Evolutionary conservation across 2,888 invertebrate species (phyloP).

Genomic region (Hymenopus coronatus): DNA sequence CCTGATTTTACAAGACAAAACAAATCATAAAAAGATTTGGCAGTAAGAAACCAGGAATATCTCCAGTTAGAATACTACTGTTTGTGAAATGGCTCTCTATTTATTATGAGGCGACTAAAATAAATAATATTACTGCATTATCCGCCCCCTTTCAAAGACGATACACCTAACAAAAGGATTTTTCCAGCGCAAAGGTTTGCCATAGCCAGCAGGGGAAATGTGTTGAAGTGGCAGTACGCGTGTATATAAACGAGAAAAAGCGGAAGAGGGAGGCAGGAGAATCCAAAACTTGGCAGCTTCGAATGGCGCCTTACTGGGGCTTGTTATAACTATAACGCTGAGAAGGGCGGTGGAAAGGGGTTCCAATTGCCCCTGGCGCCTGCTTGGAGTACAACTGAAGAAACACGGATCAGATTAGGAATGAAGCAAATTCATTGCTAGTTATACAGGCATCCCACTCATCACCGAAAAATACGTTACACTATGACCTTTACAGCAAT

Average conservation of each 20-base stretch:
- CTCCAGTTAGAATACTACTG: not conserved
- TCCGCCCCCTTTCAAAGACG: not conserved
- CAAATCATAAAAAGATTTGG: not conserved
- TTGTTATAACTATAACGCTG: conserved; percentile 19
- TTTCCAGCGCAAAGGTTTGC: conserved; percentile 13
- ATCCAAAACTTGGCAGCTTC: conserved; percentile 26
- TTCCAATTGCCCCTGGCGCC: conserved; percentile 30
- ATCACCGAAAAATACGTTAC: too few relatives aligned
- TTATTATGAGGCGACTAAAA: not conserved
- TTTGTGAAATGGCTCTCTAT: not conserved
- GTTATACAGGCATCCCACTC: too few relatives aligned
- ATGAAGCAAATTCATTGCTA: not conserved
- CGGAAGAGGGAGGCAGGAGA: not conserved
- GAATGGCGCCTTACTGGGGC: conserved; percentile 24
- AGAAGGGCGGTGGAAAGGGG: not conserved
- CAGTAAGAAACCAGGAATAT: too few relatives aligned
- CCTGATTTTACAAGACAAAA: not conserved
- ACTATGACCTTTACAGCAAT: too few relatives aligned
- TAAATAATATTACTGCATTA: not conserved
- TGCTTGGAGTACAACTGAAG: conserved; percentile 17
- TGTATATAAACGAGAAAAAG: conserved; percentile 11
- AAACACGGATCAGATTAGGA: not conserved
- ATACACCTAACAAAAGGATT: conserved; percentile 29
- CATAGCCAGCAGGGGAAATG: not conserved
- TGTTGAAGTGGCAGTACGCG: not conserved